These are phyloP conservation scores for Drosophila niveifrons DNA, from an alignment of 2,888 invertebrate genomes.

Conservation along the genomic window DNA sequence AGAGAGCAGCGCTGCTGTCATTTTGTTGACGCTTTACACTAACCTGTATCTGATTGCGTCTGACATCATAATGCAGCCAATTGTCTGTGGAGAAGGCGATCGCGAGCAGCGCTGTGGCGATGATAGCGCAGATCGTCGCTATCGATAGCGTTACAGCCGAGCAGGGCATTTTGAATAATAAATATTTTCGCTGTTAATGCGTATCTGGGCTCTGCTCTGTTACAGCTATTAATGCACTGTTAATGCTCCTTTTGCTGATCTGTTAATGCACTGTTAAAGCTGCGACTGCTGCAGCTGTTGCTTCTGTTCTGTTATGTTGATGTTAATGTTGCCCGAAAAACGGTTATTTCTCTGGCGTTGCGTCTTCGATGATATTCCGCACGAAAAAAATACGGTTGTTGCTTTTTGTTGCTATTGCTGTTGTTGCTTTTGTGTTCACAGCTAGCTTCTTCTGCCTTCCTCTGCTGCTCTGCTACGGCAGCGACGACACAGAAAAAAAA, in stretches of 20 bases:
- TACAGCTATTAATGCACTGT: neutral
- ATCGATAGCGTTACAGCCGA: conserved; percentile 97
- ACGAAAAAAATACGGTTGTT: conserved; percentile 45
- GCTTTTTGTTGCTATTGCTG: conserved; percentile 31
- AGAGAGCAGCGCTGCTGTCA: conserved; percentile 20
- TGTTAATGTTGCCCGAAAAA: conserved; percentile 13
- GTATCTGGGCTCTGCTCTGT: neutral
- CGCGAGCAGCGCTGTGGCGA: conserved; percentile 96
- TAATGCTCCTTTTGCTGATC: conserved; percentile 26
- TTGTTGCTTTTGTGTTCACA: conserved; percentile 49
- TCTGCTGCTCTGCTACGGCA: conserved; percentile 32
- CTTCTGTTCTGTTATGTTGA: no score
- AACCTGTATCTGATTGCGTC: conserved; percentile 95
- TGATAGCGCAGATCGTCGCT: conserved; percentile 97
- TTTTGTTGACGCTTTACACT: conserved; percentile 59
- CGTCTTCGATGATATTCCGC: conserved; percentile 37
- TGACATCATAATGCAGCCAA: conserved; percentile 97
- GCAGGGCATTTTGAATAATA: conserved; percentile 91
- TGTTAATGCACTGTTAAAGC: conserved; percentile 23
- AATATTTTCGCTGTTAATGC: no score
- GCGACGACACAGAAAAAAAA: conserved; percentile 71
- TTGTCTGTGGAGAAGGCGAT: conserved; percentile 98
- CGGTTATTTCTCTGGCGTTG: conserved; percentile 28
- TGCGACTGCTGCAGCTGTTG: conserved; percentile 9
- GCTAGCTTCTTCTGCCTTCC: conserved; percentile 49